Base-by-base conservation (phyloP, 2,888 invertebrate species). In the Pammene fasciana region DNA sequence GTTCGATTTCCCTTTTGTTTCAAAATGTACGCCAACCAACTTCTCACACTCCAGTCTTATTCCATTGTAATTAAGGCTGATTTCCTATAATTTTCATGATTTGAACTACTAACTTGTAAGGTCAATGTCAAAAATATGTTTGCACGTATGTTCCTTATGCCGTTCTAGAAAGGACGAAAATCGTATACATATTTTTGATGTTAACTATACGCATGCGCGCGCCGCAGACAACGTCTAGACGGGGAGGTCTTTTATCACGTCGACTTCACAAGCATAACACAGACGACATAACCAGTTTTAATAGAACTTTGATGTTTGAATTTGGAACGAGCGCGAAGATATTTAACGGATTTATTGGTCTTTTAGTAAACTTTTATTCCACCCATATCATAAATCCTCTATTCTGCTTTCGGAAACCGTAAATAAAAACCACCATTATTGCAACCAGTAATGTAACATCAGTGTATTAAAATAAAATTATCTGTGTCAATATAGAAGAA, bases 201-300 rank as follows among this genome's bases (percentile, higher is more conserved):
- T 34, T 18, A 8, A 34, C 6, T 57, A 26, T 52, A 71, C 76
- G 76, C 76, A 74, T 75, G 76, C 76, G 76, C 71, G 59, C 61
- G 67, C 45, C 16, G 57, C 75, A 76, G 76, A 76, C 76, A 55
- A n/a, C 65, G 76, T 76, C 76, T 76, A 76, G 76, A 76, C 76
- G 54, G 72, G 72, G 72, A 62, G 72, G 70, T 72, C 67, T 74
- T 74, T 72, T 73, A 73, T 75, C 71, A 71, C 65, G 62, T 65
- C 60, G 55, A 36, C 56, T 43, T 64, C 45, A 52, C 55, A 60
- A 52, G 45, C 64, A 57, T 50, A 57, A 48, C 41, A 65, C 48
- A 46, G 50, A 41, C 46, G 16, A 38, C 11, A 43, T 46, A 14
- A 41, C 60, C 70, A 65, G 65, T 65, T 48, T 34, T 26, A n/a